Base-by-base conservation (phyloP, 2,888 invertebrate genomes). In the Blastobasis lacticolella region DNA sequence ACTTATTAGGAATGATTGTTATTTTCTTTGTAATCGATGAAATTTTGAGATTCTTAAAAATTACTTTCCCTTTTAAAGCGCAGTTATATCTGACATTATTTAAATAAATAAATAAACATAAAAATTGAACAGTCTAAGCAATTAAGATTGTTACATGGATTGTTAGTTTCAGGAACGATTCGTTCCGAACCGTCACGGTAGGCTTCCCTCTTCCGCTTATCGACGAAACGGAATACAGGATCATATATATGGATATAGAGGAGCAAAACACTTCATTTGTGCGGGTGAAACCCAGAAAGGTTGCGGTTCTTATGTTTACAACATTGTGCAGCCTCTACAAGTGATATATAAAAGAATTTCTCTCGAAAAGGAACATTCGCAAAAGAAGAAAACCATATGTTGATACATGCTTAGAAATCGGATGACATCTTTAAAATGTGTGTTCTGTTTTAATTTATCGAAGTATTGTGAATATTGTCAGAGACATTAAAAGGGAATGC, bases 141-240 rank as follows among this genome's bases (percentile, higher is more conserved):
- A 23, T 23, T 23, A 23, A 23, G 23, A 23, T 23, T 23, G 23
- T 40, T 46, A 46, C 9, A 46, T 45, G 67, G 66, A 71, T 78
- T 75, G 73, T 85, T 86, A 76, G 79, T 84, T 88, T 78, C 82
- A 87, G 87, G 87, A 88, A 84, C 85, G 66, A 66, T 86, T 82
- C 66, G 81, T 83, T 79, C 83, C 84, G 46, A 79, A 80, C 52
- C 70, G 73, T 57, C 76, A 76, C 54, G 86, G 86, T 77, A 78
- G 75, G 62, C 80, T 86, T 46, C 85, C 84, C 36, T 64, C 58
- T 57, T 72, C 83, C 54, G 85, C 77, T 53, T 86, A 82, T 67
- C 65, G 72, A 55, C 72, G 81, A 51, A 84, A 87, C 53, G 87
- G 88, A 57, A 75, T 84, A 49, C 87, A 86, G 63, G 87, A 88